Percentiles rank a stretch among this genome's conserved stretches.
phyloP scores from a whole-genome alignment of 2,797 vertebrate species.

The Decapterus maruadsi region DNA sequence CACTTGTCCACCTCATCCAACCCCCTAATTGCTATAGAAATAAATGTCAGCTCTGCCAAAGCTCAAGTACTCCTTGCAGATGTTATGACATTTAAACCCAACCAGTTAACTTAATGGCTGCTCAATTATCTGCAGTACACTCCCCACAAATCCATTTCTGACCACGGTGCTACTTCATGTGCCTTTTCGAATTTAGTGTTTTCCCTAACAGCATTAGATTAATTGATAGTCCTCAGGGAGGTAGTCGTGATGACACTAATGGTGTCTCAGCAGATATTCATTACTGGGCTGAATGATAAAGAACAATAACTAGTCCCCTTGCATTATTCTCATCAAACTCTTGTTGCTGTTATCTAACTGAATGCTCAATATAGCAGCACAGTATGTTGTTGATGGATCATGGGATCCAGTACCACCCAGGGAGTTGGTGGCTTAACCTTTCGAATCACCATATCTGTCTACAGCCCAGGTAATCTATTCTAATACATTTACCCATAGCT shows the following conservation, averaged over 20 bases:
- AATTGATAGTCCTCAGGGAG: slow-evolving; percentile 10
- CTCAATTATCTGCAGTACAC: slow-evolving; percentile 46
- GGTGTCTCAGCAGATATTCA: slow-evolving; percentile 11
- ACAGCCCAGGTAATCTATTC: slow-evolving; percentile 64
- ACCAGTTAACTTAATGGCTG: slow-evolving; percentile 47
- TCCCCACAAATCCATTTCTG: slow-evolving; percentile 34
- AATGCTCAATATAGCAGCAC: slow-evolving; percentile 21
- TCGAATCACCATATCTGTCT: slow-evolving; percentile 50
- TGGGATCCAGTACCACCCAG: slow-evolving; percentile 35
- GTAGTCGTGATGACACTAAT: neutral
- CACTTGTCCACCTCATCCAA: slow-evolving; percentile 25
- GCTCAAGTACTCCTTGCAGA: slow-evolving; percentile 55
- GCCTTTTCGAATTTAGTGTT: slow-evolving; percentile 38
- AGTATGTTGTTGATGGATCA: slow-evolving; percentile 45
- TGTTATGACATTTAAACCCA: slow-evolving; percentile 75
- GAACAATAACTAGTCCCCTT: slow-evolving; percentile 7
- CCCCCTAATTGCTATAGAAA: slow-evolving; percentile 60
- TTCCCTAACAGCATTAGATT: slow-evolving; percentile 2
- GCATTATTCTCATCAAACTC: slow-evolving; percentile 29
- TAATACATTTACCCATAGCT: slow-evolving; percentile 44
- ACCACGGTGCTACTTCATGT: slow-evolving; percentile 8
- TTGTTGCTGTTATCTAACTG: slow-evolving; percentile 38
- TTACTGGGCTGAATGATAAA: slow-evolving; percentile 9
- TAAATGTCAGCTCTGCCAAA: slow-evolving; percentile 71
- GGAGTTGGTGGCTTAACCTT: slow-evolving; percentile 62